phyloP scores from a whole-genome alignment of 2,888 invertebrate species.

The Phyto melanocephala region DNA sequence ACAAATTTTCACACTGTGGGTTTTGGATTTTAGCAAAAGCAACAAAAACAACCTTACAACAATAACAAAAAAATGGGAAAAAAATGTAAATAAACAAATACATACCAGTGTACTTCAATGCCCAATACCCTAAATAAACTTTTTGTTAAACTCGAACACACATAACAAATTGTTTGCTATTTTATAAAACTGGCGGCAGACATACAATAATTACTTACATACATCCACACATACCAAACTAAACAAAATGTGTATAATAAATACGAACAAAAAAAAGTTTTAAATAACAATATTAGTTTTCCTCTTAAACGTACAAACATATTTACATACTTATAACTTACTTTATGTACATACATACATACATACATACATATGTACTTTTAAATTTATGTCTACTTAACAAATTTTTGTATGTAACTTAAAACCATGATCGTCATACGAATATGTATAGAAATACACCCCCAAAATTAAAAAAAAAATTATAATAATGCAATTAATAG shows the following conservation, averaged over 20 bases:
- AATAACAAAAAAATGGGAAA: too few relatives aligned
- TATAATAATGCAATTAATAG: too few relatives aligned
- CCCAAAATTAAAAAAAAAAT: conserved; percentile 8
- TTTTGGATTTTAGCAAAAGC: conserved; percentile 2
- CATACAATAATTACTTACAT: conserved; percentile 24
- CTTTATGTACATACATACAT: background rate
- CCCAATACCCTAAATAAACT: conserved; percentile 51
- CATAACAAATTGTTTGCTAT: conserved; percentile 17
- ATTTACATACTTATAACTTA: too few relatives aligned
- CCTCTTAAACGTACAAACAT: background rate
- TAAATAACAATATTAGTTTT: conserved; percentile 29
- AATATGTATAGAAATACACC: conserved; percentile 19
- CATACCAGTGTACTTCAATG: background rate
- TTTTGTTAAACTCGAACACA: background rate
- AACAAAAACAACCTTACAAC: background rate
- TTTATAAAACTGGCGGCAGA: conserved; percentile 43
- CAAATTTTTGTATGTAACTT: conserved; percentile 48
- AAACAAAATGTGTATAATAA: background rate
- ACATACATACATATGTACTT: too few relatives aligned
- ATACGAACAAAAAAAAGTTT: background rate
- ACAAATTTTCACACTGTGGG: conserved; percentile 52
- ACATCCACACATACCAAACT: background rate
- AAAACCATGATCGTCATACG: conserved; percentile 5
- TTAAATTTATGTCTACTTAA: conserved; percentile 19
- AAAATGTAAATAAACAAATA: conserved; percentile 1